Evolutionary conservation across 2,797 vertebrate species (phyloP).

Genomic region (Poecile montanus): DNA sequence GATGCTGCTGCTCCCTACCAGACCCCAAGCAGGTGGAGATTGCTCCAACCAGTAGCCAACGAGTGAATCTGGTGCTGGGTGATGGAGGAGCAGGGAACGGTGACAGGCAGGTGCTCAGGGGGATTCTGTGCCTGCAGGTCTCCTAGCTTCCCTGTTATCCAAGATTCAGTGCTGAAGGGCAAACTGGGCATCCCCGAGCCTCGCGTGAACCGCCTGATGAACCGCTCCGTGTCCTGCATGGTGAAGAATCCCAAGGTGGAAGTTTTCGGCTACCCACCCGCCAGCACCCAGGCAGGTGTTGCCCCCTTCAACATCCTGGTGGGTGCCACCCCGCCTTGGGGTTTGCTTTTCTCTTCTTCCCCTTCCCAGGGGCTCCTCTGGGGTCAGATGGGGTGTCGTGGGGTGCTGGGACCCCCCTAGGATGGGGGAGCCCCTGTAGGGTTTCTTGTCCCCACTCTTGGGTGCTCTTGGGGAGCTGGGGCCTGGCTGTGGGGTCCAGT

Average conservation of each 20-base stretch:
- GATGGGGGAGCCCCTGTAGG: background rate
- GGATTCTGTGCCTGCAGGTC: conserved; percentile 77
- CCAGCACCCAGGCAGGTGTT: conserved; percentile 91
- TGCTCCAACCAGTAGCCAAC: rapidly evolving
- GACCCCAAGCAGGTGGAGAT: background rate
- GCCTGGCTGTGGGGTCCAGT: rapidly evolving
- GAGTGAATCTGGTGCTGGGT: rapidly evolving
- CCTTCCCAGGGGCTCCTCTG: background rate
- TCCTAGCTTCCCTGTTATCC: conserved; percentile 96
- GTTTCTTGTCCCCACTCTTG: background rate
- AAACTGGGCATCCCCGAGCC: conserved; percentile 93
- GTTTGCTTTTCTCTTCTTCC: conserved; percentile 82
- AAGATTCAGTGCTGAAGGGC: conserved; percentile 94
- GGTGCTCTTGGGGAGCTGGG: background rate
- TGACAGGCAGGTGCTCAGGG: background rate
- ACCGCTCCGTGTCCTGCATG: conserved; percentile 94
- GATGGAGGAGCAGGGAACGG: rapidly evolving
- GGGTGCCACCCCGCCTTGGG: conserved; percentile 76
- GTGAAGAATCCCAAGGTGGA: conserved; percentile 97
- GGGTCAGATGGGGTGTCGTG: rapidly evolving
- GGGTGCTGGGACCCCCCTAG: background rate
- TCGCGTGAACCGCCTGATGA: conserved; percentile 94
- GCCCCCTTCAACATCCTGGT: conserved; percentile 79
- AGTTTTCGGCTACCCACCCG: conserved; percentile 91
- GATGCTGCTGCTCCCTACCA: background rate